phyloP scores from a whole-genome alignment of 2,113 vertebrate species.

The Azemiops feae region DNA sequence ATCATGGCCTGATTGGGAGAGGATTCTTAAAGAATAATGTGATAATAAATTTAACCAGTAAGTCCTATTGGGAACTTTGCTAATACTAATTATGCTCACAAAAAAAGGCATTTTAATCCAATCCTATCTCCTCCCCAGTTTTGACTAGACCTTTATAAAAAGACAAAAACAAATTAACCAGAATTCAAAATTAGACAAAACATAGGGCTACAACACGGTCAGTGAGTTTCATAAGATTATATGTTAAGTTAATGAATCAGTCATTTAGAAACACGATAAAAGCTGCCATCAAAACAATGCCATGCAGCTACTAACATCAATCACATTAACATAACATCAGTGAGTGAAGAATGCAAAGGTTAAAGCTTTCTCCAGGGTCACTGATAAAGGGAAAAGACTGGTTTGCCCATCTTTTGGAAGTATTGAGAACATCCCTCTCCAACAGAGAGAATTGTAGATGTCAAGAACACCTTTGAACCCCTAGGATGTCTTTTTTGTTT shows the following conservation, averaged over 20 bases:
- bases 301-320: neutral
- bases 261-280: neutral
- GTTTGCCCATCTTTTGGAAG: neutral
- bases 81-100: neutral
- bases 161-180: neutral
- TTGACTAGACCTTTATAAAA: neutral
- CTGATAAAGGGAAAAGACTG: neutral
- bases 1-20: neutral
- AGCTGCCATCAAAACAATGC: neutral
- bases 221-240: neutral
- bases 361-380: neutral
- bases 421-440: neutral
- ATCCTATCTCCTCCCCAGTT: neutral
- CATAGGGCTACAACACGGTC: neutral
- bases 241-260: neutral
- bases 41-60: neutral
- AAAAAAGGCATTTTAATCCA: neutral
- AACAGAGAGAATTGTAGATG: neutral
- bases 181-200: neutral
- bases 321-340: neutral
- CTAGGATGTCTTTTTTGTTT: neutral
- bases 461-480: neutral
- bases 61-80: neutral
- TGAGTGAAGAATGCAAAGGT: neutral
- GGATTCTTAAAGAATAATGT: neutral